A percentile compares a stretch with the other conserved stretches of the same genome.
Conservation (phyloP, 1,140 invertebrate genomes). For the Drosophila lacteicornis region DNA sequence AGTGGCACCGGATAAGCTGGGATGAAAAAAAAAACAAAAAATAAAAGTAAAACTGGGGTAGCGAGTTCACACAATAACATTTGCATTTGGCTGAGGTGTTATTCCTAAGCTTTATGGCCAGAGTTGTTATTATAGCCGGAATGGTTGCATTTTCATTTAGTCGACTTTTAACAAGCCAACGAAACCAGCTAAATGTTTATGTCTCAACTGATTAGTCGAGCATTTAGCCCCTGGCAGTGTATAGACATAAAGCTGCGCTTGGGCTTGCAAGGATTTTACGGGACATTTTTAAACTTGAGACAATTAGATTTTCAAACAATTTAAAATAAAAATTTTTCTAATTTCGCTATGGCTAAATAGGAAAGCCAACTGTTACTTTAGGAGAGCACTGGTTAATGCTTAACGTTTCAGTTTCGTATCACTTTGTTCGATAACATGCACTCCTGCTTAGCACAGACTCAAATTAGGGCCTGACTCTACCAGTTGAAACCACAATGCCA, state of each 20-base stretch:
- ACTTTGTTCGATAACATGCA: not conserved
- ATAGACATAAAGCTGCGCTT: no score
- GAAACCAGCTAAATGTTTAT: slow-evolving; percentile 21
- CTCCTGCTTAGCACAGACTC: not conserved
- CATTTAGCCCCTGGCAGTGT: no score
- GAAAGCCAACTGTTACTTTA: no score
- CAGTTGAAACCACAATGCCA: not conserved
- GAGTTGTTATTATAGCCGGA: no score
- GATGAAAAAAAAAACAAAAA: not conserved
- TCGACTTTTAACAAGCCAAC: slow-evolving; percentile 10
- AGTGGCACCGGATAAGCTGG: slow-evolving; percentile 10
- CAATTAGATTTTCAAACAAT: no score
- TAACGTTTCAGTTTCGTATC: no score
- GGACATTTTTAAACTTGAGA: no score
- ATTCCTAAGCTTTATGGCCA: slow-evolving; percentile 42
- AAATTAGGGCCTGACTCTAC: not conserved
- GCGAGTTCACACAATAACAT: slow-evolving; percentile 31
- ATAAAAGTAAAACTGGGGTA: not conserved
- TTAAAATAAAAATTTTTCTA: no score
- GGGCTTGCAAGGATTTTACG: no score
- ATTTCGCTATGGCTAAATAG: no score
- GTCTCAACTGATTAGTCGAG: slow-evolving; percentile 28
- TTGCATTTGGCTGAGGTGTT: slow-evolving; percentile 51
- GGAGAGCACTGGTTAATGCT: no score
- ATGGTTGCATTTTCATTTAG: slow-evolving; percentile 29